These are phyloP conservation scores for Andrena marginata DNA, from an alignment of 2,888 invertebrate genomes.

Conservation along the genomic window DNA sequence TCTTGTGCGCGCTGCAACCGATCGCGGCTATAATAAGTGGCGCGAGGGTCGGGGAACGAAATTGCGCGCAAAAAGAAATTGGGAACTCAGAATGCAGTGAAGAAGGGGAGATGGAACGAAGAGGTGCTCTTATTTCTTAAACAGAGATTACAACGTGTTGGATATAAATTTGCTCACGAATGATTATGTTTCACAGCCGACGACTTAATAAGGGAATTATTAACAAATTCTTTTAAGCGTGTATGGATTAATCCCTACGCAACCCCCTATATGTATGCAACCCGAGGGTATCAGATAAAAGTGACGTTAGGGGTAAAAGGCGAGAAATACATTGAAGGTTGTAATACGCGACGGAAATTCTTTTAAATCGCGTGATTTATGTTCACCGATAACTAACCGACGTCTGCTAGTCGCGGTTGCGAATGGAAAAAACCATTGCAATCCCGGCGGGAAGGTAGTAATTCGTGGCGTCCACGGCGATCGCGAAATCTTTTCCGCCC, in stretches of 20 bases:
- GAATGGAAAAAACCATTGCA: constrained; percentile 11
- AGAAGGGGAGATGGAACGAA: too few species aligned
- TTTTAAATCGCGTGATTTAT: constrained; percentile 22
- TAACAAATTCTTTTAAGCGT: too few species aligned
- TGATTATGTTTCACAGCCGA: too few species aligned
- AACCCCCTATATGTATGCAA: too few species aligned
- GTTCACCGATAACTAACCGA: constrained; percentile 17
- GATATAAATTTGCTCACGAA: too few species aligned
- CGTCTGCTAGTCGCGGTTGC: background rate
- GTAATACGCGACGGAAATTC: background rate
- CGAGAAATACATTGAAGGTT: background rate
- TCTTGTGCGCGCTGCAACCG: background rate
- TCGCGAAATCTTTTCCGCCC: constrained; percentile 34
- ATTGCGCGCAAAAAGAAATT: constrained; percentile 4
- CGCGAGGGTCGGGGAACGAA: background rate
- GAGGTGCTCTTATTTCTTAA: too few species aligned
- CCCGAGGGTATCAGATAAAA: background rate
- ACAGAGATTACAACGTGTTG: too few species aligned
- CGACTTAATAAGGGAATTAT: too few species aligned
- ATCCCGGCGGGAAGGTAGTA: constrained; percentile 32
- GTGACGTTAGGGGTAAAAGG: background rate
- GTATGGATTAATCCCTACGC: too few species aligned
- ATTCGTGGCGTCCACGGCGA: constrained; percentile 16
- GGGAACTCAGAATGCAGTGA: background rate
- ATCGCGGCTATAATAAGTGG: background rate